phyloP scores from a whole-genome alignment of 2,797 vertebrate genomes.

The Pseudopleuronectes americanus region DNA sequence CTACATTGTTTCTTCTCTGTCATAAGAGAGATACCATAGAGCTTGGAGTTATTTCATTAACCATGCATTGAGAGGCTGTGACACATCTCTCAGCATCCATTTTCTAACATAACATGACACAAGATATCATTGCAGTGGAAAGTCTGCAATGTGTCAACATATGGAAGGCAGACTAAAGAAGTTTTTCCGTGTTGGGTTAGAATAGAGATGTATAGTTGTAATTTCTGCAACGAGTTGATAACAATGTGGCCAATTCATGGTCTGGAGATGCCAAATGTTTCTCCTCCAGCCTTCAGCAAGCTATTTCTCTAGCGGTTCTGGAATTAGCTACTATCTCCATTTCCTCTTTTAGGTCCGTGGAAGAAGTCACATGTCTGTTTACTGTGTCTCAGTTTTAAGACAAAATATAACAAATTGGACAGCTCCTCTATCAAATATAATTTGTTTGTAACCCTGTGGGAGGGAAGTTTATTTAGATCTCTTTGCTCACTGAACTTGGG shows the following conservation, averaged over 20 bases:
- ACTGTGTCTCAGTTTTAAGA: background rate
- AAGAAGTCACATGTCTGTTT: background rate
- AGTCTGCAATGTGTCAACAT: background rate
- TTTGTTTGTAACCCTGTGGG: background rate
- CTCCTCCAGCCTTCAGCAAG: conserved; percentile 12
- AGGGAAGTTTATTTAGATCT: conserved; percentile 3
- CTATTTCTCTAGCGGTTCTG: conserved; percentile 3
- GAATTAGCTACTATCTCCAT: conserved; percentile 15
- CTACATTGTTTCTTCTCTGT: too few relatives aligned
- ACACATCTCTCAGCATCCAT: too few relatives aligned
- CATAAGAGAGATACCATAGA: too few relatives aligned
- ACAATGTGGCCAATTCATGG: background rate
- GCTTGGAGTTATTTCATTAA: too few relatives aligned
- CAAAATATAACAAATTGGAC: background rate
- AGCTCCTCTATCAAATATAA: background rate
- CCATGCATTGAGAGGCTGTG: too few relatives aligned
- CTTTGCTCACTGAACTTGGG: background rate
- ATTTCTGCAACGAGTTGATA: conserved; percentile 9
- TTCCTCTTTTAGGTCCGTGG: background rate
- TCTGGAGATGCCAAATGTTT: conserved; percentile 34
- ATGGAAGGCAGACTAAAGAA: background rate
- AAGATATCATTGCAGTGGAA: too few relatives aligned
- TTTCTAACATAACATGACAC: too few relatives aligned
- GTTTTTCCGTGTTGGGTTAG: background rate
- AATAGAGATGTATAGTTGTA: background rate